Percentiles rank a stretch among this genome's conserved stretches.
Conservation (phyloP, 2,113 vertebrate species). For the Brachyhypopomus gauderio region DNA sequence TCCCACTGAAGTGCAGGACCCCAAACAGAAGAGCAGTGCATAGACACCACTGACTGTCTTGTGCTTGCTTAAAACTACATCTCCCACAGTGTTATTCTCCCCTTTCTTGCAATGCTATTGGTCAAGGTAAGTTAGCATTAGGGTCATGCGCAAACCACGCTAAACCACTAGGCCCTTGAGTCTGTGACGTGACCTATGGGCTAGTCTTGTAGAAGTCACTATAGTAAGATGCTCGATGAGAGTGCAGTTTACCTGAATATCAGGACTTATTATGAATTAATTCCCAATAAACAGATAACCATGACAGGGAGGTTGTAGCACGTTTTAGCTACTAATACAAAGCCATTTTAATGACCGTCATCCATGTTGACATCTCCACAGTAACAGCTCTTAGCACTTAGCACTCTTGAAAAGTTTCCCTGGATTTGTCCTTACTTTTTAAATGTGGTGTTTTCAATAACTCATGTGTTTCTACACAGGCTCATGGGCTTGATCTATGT, state of each 20-base stretch:
- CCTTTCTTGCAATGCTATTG: background rate
- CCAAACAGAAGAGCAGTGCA: no score
- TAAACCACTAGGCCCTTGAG: constrained; percentile 19
- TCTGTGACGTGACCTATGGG: background rate
- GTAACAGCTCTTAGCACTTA: background rate
- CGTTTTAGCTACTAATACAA: no score
- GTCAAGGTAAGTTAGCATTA: background rate
- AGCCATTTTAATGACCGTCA: no score
- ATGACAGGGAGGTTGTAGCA: no score
- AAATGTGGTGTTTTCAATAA: no score
- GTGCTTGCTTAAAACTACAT: constrained; percentile 28
- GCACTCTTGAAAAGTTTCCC: no score
- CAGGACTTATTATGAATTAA: no score
- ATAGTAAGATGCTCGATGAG: background rate
- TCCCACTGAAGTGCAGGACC: constrained; percentile 1
- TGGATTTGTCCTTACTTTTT: background rate
- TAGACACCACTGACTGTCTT: background rate
- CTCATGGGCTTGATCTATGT: no score
- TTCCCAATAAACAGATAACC: no score
- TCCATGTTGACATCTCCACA: background rate
- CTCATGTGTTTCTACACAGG: no score
- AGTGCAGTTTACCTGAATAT: background rate
- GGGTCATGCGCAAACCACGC: constrained; percentile 11
- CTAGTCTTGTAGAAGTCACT: background rate
- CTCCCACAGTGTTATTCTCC: background rate